Percentiles rank a stretch among this genome's conserved stretches.
Evolutionary conservation across 1,140 invertebrate genomes (phyloP).

Genomic region (Philotrypesis tridentata): DNA sequence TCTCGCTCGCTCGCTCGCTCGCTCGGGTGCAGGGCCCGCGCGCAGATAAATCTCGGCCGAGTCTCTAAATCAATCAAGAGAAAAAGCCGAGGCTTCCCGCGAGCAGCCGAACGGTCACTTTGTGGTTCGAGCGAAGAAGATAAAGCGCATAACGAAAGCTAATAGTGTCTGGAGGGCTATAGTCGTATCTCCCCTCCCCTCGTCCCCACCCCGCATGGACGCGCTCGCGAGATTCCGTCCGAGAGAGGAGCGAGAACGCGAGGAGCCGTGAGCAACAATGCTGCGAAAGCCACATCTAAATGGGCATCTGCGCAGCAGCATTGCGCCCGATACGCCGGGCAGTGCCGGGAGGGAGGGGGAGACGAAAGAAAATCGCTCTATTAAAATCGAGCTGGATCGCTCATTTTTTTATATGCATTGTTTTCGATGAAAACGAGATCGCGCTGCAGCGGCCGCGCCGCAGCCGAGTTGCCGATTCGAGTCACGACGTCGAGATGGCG

Average conservation of each 20-base stretch:
- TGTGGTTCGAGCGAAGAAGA: slow-evolving; percentile 39
- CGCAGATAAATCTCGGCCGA: slow-evolving; percentile 20
- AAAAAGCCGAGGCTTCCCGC: slow-evolving; percentile 1
- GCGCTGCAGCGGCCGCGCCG: too few relatives aligned
- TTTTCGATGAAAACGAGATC: too few relatives aligned
- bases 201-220: slow-evolving; percentile 29
- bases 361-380: slow-evolving; percentile 6
- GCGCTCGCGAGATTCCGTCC: background rate
- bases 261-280: slow-evolving; percentile 24
- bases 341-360: slow-evolving; percentile 10
- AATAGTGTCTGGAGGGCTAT: slow-evolving; percentile 43
- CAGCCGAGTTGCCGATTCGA: too few relatives aligned
- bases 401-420: too few relatives aligned
- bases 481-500: too few relatives aligned
- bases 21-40: too few relatives aligned
- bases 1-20: too few relatives aligned
- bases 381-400: background rate
- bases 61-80: slow-evolving; percentile 24
- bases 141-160: slow-evolving; percentile 50
- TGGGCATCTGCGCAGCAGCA: too few relatives aligned
- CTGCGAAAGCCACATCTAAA: slow-evolving; percentile 45
- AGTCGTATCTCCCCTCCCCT: slow-evolving; percentile 14
- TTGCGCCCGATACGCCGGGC: too few relatives aligned
- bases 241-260: too few relatives aligned
- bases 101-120: slow-evolving; percentile 45